These are phyloP conservation scores for Chrysotoxum bicinctum DNA, from an alignment of 2,888 invertebrate species.

Conservation along the genomic window DNA sequence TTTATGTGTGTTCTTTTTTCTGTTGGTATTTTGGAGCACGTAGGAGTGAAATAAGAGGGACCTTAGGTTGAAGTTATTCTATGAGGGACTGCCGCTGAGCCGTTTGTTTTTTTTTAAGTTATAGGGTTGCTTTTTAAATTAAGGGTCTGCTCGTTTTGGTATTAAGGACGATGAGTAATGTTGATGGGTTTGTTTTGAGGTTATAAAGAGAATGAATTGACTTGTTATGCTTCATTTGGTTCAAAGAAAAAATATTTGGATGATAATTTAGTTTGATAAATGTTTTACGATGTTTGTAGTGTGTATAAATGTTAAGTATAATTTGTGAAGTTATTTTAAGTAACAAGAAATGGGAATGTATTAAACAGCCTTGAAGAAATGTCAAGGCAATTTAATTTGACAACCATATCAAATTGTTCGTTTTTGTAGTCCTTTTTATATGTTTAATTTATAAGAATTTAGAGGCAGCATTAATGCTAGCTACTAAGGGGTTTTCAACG, in stretches of 20 bases:
- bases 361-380: background rate
- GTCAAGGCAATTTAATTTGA: background rate
- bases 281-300: background rate
- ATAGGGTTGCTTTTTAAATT: background rate
- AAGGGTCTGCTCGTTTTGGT: background rate
- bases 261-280: slow-evolving; percentile 25
- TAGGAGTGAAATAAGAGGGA: background rate
- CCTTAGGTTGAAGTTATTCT: background rate
- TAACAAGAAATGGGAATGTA: background rate
- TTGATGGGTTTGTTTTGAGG: slow-evolving; percentile 32
- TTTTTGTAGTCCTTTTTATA: too few relatives aligned
- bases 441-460: too few relatives aligned
- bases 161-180: slow-evolving; percentile 25
- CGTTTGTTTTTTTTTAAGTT: background rate
- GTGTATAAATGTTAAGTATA: background rate
- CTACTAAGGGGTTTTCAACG: too few relatives aligned
- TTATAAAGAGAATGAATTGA: slow-evolving; percentile 28
- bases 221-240: slow-evolving; percentile 19
- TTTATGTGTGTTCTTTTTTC: background rate
- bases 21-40: background rate
- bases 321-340: background rate
- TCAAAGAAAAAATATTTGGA: slow-evolving; percentile 7
- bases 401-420: too few relatives aligned
- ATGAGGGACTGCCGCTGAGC: slow-evolving; percentile 2
- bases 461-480: too few relatives aligned